Conservation (phyloP, 2,888 invertebrate genomes). For the Cataglyphis cursor region DNA sequence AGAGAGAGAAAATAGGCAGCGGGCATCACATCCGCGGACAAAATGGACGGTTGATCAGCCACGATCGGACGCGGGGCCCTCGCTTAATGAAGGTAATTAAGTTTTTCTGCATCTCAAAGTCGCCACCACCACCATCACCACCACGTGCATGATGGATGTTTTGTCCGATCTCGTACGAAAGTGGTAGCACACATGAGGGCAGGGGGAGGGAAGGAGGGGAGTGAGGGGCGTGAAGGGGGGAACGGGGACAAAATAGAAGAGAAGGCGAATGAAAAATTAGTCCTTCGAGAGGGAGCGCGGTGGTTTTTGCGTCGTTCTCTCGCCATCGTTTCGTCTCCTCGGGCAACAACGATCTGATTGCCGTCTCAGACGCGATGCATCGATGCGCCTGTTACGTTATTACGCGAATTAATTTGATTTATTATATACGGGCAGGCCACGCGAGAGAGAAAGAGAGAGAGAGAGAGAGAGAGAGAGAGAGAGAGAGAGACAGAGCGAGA, state of each 20-base stretch:
- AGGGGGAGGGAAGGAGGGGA: conserved; percentile 1
- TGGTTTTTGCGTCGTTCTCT: conserved; percentile 72
- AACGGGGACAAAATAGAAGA: conserved; percentile 71
- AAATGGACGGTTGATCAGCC: conserved; percentile 74
- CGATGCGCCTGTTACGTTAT: conserved; percentile 72
- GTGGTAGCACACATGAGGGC: conserved; percentile 71
- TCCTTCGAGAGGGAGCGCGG: conserved; percentile 64
- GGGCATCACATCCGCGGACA: conserved; percentile 41
- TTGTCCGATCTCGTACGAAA: conserved; percentile 75
- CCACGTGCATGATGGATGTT: conserved; percentile 83
- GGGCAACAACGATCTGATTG: conserved; percentile 72
- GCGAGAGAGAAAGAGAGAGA: background rate
- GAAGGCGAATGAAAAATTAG: conserved; percentile 82
- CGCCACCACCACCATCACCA: conserved; percentile 73
- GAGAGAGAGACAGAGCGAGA: background rate
- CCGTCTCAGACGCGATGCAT: conserved; percentile 71
- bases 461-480: no score
- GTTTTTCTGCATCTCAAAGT: conserved; percentile 84
- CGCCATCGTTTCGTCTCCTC: conserved; percentile 73
- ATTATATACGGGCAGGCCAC: conserved; percentile 37
- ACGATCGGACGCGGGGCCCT: conserved; percentile 75
- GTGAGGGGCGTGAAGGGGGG: conserved; percentile 35
- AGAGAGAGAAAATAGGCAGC: conserved; percentile 61
- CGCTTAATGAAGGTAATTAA: conserved; percentile 86
- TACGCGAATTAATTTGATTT: conserved; percentile 59